Evolutionary conservation across 2,797 vertebrate species (phyloP), one percentile per base, ranked within the genome.

Genomic region (Dendrocincla fuliginosa): DNA sequence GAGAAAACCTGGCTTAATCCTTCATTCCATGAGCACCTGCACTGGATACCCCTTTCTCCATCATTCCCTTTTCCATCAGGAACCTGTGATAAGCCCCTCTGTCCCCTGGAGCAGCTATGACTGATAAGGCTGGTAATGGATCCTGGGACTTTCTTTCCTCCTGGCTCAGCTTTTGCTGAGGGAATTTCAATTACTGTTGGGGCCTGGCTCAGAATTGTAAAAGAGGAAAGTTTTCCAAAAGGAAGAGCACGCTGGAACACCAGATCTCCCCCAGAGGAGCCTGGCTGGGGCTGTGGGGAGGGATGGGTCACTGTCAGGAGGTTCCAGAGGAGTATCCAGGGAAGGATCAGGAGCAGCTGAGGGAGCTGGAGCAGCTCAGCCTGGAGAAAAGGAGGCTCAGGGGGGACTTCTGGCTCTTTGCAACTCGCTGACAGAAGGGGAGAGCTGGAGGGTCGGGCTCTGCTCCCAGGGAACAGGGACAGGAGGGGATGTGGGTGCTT

Each of bases 31-130:
- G 18, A 30, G 52, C 44, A 71, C 25, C 53, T 56, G 69, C 17
- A 1, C 30, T n/a, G 27, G 27, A 0, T 2, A 3, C 3, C 0
- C 0, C 4, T 46, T 75, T 39, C 25, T 41, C 42, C 63, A 7
- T 15, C 7, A 0, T 18, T 50, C 24, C 76, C 56, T n/a, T 28
- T 67, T 19, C 41, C 11, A 3, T 4, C 13, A 7, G 3, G 22
- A 8, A 4, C 77, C 83, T 8, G 32, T 15, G 44, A 46, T 37
- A 37, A 68, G 46, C 46, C 25, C 46, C 64, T 10, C 13, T 9
- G 16, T 20, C 61, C 41, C 23, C 71, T 35, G 23, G 14, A 35
- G 80, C 14, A 28, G 80, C 39, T 63, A 11, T 49, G 42, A 1
- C 76, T 47, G 73, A 25, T 27, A 24, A 18, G 15, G 84, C 49